Evolutionary conservation across 1,140 invertebrate genomes (phyloP), one percentile per base, ranked within the genome.

Genomic region (Gryllus bimaculatus): DNA sequence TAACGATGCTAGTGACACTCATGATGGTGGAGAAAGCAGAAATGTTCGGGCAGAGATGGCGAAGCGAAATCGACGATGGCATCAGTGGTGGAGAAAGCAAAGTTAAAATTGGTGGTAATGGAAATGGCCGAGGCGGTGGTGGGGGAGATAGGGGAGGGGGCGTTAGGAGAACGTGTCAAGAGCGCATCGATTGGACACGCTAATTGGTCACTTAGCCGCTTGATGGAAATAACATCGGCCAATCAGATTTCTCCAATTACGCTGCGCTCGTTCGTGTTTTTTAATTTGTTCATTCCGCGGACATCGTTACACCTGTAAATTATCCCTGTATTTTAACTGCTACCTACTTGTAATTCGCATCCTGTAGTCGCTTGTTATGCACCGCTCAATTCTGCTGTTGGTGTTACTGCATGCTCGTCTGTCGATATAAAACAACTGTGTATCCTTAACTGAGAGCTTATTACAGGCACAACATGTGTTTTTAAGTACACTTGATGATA

Each of bases 151-250:
- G n/a, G n/a, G 1, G 26, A 39, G 26, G 26, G 26, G 26, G 26
- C 5, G 26, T 39, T 39, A 39, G 26, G 26, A 39, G 26, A 39
- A 39, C 26, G 26, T 39, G 26, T 39, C 26, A 39, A 39, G 26
- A 39, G 26, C 26, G 26, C 26, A 39, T 66, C 54, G 18, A 13
- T 10, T 66, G 54, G 54, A 18, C 54, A 18, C 54, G 54, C 54
- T 66, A 66, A 66, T 66, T 66, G 54, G 54, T 66, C 54, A 66
- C 54, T 66, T 66, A 66, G 54, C 54, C 54, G 54, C 54, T 66
- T 66, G 54, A 66, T 66, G 54, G 54, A 66, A 66, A 66, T 66
- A 66, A 66, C 54, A 66, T 66, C 54, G 54, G 54, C 54, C 54
- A 66, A 66, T 66, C 54, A 66, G 54, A 66, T 18, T 18, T 66